These are phyloP conservation scores for Phasianus colchicus DNA, from an alignment of 2,113 vertebrate species.

Conservation along the genomic window DNA sequence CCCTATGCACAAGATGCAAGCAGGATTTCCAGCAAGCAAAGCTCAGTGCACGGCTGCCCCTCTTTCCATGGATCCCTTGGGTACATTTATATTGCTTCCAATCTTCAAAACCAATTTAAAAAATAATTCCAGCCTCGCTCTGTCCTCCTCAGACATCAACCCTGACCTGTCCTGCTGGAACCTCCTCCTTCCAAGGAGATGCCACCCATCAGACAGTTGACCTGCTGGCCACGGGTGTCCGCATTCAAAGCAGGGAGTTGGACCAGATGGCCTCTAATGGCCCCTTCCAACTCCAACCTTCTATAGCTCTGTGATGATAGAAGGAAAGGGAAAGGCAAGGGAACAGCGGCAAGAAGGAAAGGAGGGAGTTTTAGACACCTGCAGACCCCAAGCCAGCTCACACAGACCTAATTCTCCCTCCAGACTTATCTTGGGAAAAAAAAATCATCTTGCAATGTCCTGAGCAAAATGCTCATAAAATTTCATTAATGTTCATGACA, in stretches of 20 bases:
- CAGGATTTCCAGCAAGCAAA: background rate
- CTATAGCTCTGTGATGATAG: background rate
- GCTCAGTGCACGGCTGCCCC: background rate
- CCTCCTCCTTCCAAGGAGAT: background rate
- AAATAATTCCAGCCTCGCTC: background rate
- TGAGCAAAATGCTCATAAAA: conserved; percentile 59
- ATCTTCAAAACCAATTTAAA: background rate
- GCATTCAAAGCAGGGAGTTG: too few relatives aligned
- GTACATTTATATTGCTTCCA: background rate
- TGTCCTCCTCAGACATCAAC: background rate
- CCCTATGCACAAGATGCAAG: background rate
- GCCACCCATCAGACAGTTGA: background rate
- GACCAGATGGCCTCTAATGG: background rate
- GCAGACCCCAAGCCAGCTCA: background rate
- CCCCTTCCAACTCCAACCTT: background rate
- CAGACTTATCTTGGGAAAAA: background rate
- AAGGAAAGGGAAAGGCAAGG: background rate
- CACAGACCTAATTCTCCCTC: background rate
- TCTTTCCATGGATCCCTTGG: background rate
- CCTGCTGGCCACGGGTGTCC: too few relatives aligned
- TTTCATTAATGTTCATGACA: conserved; percentile 54
- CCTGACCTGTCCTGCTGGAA: background rate
- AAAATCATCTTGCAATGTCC: conserved; percentile 26
- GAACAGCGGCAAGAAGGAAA: background rate
- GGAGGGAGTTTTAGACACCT: background rate